Evolutionary conservation across 2,888 invertebrate genomes (phyloP).

Genomic region (Anorthoa munda): DNA sequence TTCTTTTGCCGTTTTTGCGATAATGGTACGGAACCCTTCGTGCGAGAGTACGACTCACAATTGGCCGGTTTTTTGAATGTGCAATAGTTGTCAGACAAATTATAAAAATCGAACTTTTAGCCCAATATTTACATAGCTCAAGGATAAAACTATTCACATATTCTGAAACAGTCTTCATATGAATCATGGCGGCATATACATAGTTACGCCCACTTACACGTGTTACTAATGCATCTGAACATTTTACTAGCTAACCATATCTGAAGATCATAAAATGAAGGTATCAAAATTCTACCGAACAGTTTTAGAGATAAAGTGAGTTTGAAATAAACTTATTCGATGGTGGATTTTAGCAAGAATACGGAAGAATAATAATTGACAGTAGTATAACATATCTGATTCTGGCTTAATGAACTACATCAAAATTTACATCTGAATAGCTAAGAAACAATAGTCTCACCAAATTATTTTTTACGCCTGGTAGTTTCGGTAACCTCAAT

Average conservation of each 20-base stretch:
- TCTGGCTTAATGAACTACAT: background rate
- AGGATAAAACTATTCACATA: background rate
- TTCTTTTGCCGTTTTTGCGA: too few relatives aligned
- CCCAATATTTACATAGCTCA: background rate
- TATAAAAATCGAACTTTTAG: background rate
- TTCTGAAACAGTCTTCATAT: background rate
- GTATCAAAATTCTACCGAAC: conserved; percentile 1
- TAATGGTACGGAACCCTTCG: too few relatives aligned
- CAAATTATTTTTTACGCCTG: background rate
- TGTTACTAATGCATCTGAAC: background rate
- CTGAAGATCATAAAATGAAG: conserved; percentile 8
- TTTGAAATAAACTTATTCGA: background rate
- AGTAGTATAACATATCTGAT: too few relatives aligned
- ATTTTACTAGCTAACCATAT: conserved; percentile 22
- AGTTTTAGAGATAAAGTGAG: background rate
- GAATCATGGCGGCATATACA: conserved; percentile 1
- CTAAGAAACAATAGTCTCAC: background rate
- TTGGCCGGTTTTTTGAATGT: too few relatives aligned
- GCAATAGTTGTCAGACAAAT: background rate
- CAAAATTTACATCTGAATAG: background rate
- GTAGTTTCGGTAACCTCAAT: background rate
- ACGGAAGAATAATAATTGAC: background rate
- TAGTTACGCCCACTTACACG: background rate
- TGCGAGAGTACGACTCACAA: too few relatives aligned
- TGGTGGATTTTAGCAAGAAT: background rate